Conservation (phyloP, 2,113 vertebrate genomes). For the Anas platyrhynchos region DNA sequence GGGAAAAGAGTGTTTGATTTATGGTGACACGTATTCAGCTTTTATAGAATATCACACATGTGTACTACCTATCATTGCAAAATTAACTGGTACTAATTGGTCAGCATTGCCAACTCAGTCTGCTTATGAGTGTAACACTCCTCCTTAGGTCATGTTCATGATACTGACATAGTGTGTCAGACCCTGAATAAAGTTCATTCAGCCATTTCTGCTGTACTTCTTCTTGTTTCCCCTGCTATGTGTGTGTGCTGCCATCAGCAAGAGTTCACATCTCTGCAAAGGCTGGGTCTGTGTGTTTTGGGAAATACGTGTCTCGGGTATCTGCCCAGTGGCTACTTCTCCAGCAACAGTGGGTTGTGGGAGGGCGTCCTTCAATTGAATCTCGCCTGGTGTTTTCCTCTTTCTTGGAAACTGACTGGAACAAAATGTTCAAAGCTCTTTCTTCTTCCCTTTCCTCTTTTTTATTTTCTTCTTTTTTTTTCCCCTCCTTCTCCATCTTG, state of each 20-base stretch:
- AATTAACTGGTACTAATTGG: conserved; percentile 76
- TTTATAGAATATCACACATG: conserved; percentile 63
- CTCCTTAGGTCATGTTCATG: conserved; percentile 61
- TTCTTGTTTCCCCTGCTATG: conserved; percentile 29
- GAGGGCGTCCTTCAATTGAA: neutral
- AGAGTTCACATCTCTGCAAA: neutral
- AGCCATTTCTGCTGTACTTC: conserved; percentile 12
- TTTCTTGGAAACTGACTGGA: conserved; percentile 36
- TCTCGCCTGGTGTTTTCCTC: neutral
- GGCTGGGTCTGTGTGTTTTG: neutral
- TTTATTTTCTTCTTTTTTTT: too few relatives aligned
- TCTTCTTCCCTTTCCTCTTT: neutral
- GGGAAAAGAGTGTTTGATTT: conserved; percentile 60
- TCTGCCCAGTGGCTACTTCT: conserved; percentile 18
- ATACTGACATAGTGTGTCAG: conserved; percentile 42
- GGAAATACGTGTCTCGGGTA: neutral
- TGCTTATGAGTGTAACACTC: conserved; percentile 40
- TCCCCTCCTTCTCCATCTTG: neutral
- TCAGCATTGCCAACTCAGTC: conserved; percentile 70
- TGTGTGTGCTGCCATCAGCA: neutral
- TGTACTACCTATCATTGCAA: conserved; percentile 70
- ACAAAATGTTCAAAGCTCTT: conserved; percentile 53
- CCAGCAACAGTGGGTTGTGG: neutral
- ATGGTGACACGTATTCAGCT: conserved; percentile 63
- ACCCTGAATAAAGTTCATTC: conserved; percentile 58